Conservation (phyloP, 2,113 vertebrate genomes). For the Protobothrops mucrosquamatus region DNA sequence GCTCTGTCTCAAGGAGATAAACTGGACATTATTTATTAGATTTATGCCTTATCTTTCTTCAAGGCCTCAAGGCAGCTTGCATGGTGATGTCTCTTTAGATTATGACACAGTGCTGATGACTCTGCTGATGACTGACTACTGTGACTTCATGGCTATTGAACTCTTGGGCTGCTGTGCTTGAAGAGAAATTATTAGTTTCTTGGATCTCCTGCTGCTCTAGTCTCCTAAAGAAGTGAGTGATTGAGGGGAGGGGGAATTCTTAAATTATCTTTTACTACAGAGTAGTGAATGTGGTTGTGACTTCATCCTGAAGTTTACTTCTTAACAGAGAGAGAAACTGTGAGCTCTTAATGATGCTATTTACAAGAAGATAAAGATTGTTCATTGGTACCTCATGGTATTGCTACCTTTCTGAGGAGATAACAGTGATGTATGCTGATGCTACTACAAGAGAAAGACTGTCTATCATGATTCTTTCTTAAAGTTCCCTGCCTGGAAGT, state of each 20-base stretch:
- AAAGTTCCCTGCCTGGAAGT: not conserved
- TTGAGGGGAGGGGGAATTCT: not conserved
- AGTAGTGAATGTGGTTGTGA: not conserved
- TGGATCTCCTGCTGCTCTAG: not conserved
- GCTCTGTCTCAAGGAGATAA: not conserved
- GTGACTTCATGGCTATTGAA: not conserved
- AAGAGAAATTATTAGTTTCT: not conserved
- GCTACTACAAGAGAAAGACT: not conserved
- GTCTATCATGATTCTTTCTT: not conserved
- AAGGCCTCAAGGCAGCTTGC: not conserved
- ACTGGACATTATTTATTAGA: not conserved
- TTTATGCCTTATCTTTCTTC: not conserved
- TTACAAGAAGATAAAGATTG: not conserved
- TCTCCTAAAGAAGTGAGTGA: not conserved
- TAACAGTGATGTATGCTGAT: not conserved
- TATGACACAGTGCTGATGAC: not conserved
- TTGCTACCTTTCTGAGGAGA: not conserved
- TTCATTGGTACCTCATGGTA: not conserved
- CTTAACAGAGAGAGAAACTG: not conserved
- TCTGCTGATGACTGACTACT: not conserved
- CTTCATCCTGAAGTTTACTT: not conserved
- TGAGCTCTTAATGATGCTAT: not conserved
- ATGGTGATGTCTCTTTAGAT: not conserved
- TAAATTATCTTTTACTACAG: not conserved
- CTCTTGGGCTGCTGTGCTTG: not conserved